These are phyloP conservation scores for Notolepis coatsorum DNA, from an alignment of 2,797 vertebrate species.

Conservation along the genomic window DNA sequence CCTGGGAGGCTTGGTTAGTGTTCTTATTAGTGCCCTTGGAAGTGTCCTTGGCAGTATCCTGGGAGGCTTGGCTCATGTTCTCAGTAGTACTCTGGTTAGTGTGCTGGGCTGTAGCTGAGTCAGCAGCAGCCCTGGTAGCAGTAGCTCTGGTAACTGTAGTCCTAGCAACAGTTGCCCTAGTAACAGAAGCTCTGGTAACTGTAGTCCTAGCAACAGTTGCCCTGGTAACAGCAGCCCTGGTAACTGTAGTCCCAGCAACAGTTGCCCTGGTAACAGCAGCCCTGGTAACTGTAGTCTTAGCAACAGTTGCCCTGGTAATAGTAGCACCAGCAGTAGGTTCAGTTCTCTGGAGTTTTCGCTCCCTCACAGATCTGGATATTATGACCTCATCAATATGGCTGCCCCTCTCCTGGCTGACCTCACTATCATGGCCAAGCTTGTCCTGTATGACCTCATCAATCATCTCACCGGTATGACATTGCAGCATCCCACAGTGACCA, in stretches of 20 bases:
- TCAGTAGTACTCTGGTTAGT: constrained; percentile 33
- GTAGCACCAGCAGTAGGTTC: constrained; percentile 7
- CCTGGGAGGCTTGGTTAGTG: constrained; percentile 21
- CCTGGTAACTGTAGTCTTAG: constrained; percentile 30
- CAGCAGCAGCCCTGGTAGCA: constrained; percentile 36
- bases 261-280: background rate
- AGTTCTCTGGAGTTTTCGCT: constrained; percentile 29
- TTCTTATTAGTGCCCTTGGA: constrained; percentile 42
- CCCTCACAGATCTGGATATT: constrained; percentile 24
- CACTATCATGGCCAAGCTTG: background rate
- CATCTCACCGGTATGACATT: constrained; percentile 5
- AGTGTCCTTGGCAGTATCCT: background rate
- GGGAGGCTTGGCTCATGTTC: constrained; percentile 26
- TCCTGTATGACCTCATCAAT: background rate
- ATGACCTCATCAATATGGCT: constrained; percentile 36
- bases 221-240: too few species aligned
- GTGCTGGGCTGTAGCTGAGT: constrained; percentile 37
- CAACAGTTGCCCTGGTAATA: constrained; percentile 18
- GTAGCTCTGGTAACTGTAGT: constrained; percentile 23
- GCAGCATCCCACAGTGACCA: constrained; percentile 28
- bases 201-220: constrained; percentile 26
- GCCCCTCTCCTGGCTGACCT: background rate
- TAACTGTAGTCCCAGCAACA: background rate
- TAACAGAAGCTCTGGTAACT: constrained; percentile 20
- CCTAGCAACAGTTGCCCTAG: constrained; percentile 10